phyloP scores from a whole-genome alignment of 2,797 vertebrate genomes.

The Melanotaenia trifasciata region DNA sequence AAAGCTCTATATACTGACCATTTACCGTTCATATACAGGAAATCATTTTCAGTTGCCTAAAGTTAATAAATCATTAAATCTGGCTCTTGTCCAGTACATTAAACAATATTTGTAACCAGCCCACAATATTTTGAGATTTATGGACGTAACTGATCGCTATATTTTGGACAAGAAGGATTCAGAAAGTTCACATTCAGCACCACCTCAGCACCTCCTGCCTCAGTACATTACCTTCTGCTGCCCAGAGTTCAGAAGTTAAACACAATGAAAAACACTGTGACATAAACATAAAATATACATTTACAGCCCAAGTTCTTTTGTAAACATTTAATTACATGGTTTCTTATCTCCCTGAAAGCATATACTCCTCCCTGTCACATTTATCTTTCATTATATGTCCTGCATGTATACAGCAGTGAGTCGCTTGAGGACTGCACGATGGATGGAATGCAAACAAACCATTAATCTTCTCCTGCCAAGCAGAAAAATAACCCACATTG shows the following conservation, averaged over 20 bases:
- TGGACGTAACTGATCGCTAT: not conserved
- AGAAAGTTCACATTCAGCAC: not conserved
- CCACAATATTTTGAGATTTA: constrained; percentile 3
- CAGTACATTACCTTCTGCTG: not conserved
- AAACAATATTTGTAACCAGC: not conserved
- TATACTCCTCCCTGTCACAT: constrained; percentile 19
- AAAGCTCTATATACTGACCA: too few species aligned
- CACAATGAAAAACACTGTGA: constrained; percentile 15
- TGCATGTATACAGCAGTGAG: constrained; percentile 41
- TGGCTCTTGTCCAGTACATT: not conserved
- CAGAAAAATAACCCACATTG: constrained; percentile 34
- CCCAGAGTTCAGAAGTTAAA: constrained; percentile 28
- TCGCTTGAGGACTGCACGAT: constrained; percentile 42
- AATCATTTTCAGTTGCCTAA: not conserved
- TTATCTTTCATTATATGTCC: constrained; percentile 51
- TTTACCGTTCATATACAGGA: not conserved
- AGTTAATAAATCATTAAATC: not conserved
- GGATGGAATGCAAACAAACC: constrained; percentile 68
- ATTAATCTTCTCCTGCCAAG: constrained; percentile 55
- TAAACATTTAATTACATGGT: constrained; percentile 16
- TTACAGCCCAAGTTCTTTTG: constrained; percentile 1
- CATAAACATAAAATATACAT: constrained; percentile 13
- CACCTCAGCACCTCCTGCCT: not conserved
- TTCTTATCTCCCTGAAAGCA: constrained; percentile 18
- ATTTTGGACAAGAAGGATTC: not conserved